phyloP scores from a whole-genome alignment of 2,888 invertebrate genomes.

The Marronus borbonicus region DNA sequence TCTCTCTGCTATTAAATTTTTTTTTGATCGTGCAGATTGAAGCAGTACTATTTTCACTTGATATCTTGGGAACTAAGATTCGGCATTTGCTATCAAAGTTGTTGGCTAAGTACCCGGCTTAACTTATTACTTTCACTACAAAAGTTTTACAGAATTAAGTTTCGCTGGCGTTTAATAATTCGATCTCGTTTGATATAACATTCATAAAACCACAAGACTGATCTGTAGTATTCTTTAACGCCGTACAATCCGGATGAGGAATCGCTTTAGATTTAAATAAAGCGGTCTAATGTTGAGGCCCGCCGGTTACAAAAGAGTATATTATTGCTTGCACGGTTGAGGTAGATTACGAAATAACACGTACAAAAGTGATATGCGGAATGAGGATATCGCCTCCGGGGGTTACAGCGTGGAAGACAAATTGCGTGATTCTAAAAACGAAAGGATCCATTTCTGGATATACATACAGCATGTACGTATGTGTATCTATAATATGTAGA shows the following conservation, averaged over 20 bases:
- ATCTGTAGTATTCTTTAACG: neutral
- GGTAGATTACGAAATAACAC: slow-evolving; percentile 15
- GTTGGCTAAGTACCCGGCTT: too few species aligned
- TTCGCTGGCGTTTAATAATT: too few species aligned
- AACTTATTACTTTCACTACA: too few species aligned
- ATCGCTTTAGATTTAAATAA: slow-evolving; percentile 12
- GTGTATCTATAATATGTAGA: neutral
- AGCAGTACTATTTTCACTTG: too few species aligned
- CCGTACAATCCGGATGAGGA: neutral
- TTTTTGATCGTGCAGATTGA: too few species aligned
- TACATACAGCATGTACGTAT: neutral
- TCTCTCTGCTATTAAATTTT: too few species aligned
- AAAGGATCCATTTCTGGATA: neutral
- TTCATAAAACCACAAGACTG: too few species aligned
- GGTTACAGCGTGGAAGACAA: slow-evolving; percentile 4
- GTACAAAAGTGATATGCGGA: slow-evolving; percentile 5
- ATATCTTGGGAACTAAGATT: too few species aligned
- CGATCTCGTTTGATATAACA: too few species aligned
- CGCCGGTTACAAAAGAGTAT: slow-evolving; percentile 4
- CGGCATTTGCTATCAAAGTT: too few species aligned
- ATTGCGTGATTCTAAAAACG: neutral
- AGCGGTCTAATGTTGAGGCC: neutral
- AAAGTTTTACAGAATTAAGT: too few species aligned
- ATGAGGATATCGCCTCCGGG: neutral
- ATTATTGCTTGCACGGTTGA: neutral